Evolutionary conservation across 2,888 invertebrate species (phyloP).

Genomic region (Dichetophora obliterata): DNA sequence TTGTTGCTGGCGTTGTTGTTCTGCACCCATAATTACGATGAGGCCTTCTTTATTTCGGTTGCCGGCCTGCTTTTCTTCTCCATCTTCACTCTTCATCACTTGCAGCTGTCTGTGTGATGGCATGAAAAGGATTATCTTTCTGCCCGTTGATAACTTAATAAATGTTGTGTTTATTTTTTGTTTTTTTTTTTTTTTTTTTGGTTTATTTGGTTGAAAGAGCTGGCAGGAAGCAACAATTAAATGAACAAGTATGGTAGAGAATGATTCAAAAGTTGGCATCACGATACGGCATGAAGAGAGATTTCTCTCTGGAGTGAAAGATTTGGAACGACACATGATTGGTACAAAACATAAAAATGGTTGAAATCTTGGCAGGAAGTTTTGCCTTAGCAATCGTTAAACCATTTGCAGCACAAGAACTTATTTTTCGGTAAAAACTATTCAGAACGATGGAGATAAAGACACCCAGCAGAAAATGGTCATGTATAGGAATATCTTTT

Average conservation of each 20-base stretch:
- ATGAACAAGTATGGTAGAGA: background rate
- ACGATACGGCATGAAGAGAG: too few relatives aligned
- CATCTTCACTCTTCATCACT: constrained; percentile 2
- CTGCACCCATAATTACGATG: constrained; percentile 8
- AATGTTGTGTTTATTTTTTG: constrained; percentile 1
- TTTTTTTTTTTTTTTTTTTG: background rate
- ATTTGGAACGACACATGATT: too few relatives aligned
- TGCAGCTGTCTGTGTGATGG: constrained; percentile 30
- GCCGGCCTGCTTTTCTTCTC: background rate
- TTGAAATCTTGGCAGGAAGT: too few relatives aligned
- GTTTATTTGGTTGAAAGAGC: background rate
- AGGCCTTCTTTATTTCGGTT: background rate
- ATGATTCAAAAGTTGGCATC: background rate
- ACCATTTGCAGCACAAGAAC: too few relatives aligned
- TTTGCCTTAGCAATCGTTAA: too few relatives aligned
- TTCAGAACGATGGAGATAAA: too few relatives aligned
- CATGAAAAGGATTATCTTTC: constrained; percentile 9
- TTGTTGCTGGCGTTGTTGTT: background rate
- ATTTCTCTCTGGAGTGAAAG: too few relatives aligned
- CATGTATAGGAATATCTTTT: too few relatives aligned
- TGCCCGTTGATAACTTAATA: constrained; percentile 29
- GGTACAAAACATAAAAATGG: too few relatives aligned
- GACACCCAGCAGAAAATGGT: too few relatives aligned
- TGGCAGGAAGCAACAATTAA: too few relatives aligned
- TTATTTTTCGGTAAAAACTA: too few relatives aligned